A percentile compares a stretch with the other conserved stretches of the same genome.
Conservation (phyloP, 2,797 vertebrate genomes). For the Sebastes hopkinsi region DNA sequence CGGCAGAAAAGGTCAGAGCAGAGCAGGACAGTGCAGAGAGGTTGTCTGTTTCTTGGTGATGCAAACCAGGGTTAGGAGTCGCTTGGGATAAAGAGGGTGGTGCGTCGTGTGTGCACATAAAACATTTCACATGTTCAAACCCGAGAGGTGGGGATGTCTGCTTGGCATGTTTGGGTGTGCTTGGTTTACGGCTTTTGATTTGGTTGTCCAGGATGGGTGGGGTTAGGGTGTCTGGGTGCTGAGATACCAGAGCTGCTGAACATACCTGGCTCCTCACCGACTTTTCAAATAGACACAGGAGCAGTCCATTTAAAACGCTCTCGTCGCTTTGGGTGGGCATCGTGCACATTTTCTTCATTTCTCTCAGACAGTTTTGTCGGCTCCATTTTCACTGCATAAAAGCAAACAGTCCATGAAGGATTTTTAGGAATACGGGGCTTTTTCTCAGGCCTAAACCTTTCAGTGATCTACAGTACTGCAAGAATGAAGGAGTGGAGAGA, state of each 20-base stretch:
- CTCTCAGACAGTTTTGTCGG: not conserved
- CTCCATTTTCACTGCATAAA: conserved; percentile 24
- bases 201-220: conserved; percentile 14
- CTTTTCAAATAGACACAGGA: conserved; percentile 48
- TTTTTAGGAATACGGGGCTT: conserved; percentile 21
- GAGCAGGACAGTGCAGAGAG: conserved; percentile 29
- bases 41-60: conserved; percentile 44
- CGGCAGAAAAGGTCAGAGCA: conserved; percentile 29
- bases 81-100: not conserved
- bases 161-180: conserved; percentile 36
- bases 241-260: conserved; percentile 67
- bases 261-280: conserved; percentile 52
- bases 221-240: conserved; percentile 16
- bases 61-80: conserved; percentile 44
- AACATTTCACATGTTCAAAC: not conserved
- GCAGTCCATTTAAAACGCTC: conserved; percentile 37
- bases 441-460: conserved; percentile 1
- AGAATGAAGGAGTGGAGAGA: not conserved
- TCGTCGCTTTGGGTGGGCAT: conserved; percentile 20
- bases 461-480: conserved; percentile 12
- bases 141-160: conserved; percentile 22
- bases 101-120: not conserved
- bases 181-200: conserved; percentile 49
- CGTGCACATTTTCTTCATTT: conserved; percentile 20
- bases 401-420: conserved; percentile 24